Base-by-base conservation (phyloP, 2,113 vertebrate genomes). In the Burhinus oedicnemus region DNA sequence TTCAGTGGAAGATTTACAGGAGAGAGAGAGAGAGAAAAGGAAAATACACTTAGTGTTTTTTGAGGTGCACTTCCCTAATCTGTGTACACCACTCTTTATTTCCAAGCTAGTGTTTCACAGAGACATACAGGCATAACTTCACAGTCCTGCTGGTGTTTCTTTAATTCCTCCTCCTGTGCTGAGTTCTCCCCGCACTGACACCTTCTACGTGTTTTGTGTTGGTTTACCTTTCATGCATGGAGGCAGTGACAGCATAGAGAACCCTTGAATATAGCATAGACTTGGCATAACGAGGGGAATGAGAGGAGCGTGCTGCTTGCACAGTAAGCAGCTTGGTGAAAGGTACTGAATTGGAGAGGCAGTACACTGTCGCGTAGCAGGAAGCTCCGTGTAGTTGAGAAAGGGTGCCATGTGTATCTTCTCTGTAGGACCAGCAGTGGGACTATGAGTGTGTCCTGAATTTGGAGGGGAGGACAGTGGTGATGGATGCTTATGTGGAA, bases 401-500 rank as follows among this genome's bases (percentile, higher is more conserved):
- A 55, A 15, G 13, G 55, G 40, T 75, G 22, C 38, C 11, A 51
- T 13, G 1, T 64, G 47, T 89, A 22, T 93, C 44, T 77, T 95
- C 79, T 57, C 75, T 95, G n/a, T 95, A 99, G 99, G 99, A 99
- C 66, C 87, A 98, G 22, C 98, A 99, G 9, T 96, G 98, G 98
- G 98, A 99, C 75, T 99, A 98, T 11, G 98, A 99, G 90, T 99
- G 99, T 94, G 99, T 99, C 84, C 89, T 99, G 96, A 98, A 98
- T 72, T 98, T 99, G 64, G 99, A 99, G 84, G 99, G 99, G 8
- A 98, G 94, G 16, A 98, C 98, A n/a, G 98, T 99, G 95, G 98
- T 98, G n/a, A 98, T 99, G 61, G 98, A 99, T 8, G 99, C 99
- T 47, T 98, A 97, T 47, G 98, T 99, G 18, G 98, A 99, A 96